Conservation (phyloP, 2,888 invertebrate species). For the Cephus nigrinus region DNA sequence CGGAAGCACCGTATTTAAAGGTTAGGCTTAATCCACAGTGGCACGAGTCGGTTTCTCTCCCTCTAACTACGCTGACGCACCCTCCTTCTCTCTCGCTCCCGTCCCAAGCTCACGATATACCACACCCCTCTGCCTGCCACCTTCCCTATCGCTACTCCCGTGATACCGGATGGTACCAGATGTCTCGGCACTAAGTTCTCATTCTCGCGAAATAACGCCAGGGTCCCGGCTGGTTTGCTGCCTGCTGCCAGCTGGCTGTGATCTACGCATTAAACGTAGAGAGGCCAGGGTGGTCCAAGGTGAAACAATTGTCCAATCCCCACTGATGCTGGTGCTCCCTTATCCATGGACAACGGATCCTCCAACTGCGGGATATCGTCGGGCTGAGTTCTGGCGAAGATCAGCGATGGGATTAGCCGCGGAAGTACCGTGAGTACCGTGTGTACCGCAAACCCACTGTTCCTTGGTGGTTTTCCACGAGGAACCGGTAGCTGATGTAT, state of each 20-base stretch:
- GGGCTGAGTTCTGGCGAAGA: background rate
- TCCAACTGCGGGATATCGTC: background rate
- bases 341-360: background rate
- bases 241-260: conserved; percentile 14
- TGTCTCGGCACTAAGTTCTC: conserved; percentile 28
- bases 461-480: background rate
- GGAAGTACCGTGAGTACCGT: background rate
- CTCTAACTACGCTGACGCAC: background rate
- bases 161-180: conserved; percentile 17
- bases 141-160: background rate
- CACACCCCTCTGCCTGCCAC: background rate
- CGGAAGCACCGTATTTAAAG: conserved; percentile 5
- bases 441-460: background rate
- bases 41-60: conserved; percentile 12
- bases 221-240: conserved; percentile 2
- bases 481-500: background rate
- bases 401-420: conserved; percentile 4
- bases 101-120: background rate
- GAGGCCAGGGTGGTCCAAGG: background rate
- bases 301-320: background rate
- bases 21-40: background rate
- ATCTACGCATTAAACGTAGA: conserved; percentile 15
- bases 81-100: background rate
- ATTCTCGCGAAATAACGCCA: conserved; percentile 18
- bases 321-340: background rate